These are phyloP conservation scores for Styela clava DNA, from an alignment of 23 tunicate species.

Conservation along the genomic window DNA sequence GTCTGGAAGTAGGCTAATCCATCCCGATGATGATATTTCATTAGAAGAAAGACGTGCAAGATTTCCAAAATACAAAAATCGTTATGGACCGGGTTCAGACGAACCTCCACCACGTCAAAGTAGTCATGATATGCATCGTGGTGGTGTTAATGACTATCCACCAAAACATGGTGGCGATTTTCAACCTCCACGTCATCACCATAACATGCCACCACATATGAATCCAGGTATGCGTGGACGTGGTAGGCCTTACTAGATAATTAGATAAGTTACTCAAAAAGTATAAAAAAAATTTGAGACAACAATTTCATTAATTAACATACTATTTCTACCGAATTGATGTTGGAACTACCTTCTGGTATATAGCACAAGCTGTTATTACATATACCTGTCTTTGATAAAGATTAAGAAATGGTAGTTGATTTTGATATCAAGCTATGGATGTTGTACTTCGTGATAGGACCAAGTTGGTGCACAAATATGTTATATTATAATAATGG, in stretches of 20 bases:
- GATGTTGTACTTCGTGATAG: too few relatives aligned
- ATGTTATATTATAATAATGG: too few relatives aligned
- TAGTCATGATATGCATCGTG: neutral
- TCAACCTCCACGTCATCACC: neutral
- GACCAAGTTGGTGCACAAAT: too few relatives aligned
- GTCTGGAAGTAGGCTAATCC: conserved; percentile 63
- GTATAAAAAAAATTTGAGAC: too few relatives aligned
- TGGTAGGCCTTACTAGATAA: neutral
- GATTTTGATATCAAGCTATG: too few relatives aligned
- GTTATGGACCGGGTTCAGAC: neutral
- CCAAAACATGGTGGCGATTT: neutral
- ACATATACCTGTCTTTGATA: too few relatives aligned
- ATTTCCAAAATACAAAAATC: conserved; percentile 36
- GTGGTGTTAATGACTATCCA: neutral
- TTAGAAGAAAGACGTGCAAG: conserved; percentile 76
- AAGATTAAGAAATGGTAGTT: too few relatives aligned
- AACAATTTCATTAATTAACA: too few relatives aligned
- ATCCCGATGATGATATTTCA: conserved; percentile 88
- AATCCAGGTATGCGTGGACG: conserved; percentile 2
- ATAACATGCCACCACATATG: conserved; percentile 17
- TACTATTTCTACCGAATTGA: too few relatives aligned
- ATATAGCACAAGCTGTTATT: too few relatives aligned
- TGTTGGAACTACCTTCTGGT: too few relatives aligned
- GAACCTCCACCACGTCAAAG: neutral
- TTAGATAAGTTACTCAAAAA: too few relatives aligned